Evolutionary conservation across 2,797 vertebrate species (phyloP).

Genomic region (Girardinus metallicus): DNA sequence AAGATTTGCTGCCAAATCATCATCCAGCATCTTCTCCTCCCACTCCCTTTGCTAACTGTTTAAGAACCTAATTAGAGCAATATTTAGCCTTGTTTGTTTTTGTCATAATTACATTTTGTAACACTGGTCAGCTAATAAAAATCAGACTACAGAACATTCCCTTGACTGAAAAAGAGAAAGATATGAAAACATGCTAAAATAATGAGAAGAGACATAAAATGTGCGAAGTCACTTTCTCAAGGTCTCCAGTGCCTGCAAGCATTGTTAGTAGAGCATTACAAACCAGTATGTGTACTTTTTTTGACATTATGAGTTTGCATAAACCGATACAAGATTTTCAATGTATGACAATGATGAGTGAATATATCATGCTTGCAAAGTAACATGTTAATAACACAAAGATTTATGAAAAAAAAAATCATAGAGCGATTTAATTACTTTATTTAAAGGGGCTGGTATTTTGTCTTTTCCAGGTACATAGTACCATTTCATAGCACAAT

Average conservation of each 20-base stretch:
- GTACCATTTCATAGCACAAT: too few relatives aligned
- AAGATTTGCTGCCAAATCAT: conserved; percentile 47
- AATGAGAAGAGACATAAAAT: conserved; percentile 31
- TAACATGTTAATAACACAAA: neutral
- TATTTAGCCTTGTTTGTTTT: conserved; percentile 71
- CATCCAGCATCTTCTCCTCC: conserved; percentile 33
- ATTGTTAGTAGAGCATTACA: conserved; percentile 40
- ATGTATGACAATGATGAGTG: too few relatives aligned
- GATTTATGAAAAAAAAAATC: neutral
- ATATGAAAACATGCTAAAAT: conserved; percentile 9
- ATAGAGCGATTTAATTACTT: neutral
- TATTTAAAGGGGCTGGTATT: neutral
- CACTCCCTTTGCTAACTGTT: conserved; percentile 39
- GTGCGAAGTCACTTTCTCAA: conserved; percentile 21
- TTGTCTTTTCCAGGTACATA: neutral
- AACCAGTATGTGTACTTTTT: neutral
- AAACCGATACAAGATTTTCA: neutral
- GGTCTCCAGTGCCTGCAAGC: conserved; percentile 44
- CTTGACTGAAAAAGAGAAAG: conserved; percentile 17
- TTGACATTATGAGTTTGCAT: neutral
- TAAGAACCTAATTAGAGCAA: conserved; percentile 67
- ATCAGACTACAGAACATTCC: conserved; percentile 27
- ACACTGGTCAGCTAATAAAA: conserved; percentile 61
- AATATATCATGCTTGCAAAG: neutral
- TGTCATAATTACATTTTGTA: conserved; percentile 47